A percentile compares a stretch with the other conserved stretches of the same genome.
Conservation (phyloP, 1,140 invertebrate species). For the Asobara japonica region DNA sequence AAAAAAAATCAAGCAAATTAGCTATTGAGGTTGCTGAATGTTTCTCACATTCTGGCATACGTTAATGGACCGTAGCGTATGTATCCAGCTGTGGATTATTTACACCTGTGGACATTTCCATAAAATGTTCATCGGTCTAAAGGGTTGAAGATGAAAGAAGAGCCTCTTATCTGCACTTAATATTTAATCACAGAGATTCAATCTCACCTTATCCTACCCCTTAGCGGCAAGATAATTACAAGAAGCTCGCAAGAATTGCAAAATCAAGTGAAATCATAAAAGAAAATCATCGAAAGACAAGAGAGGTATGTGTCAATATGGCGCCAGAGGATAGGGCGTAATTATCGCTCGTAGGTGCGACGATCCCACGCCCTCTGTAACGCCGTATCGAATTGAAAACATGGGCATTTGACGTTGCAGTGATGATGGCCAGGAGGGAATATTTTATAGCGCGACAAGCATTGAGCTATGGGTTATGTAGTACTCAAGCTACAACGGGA, state of each 20-base stretch:
- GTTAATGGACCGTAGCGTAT: not conserved
- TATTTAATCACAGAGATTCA: not conserved
- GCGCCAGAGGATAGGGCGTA: constrained; percentile 17
- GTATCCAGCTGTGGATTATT: too few relatives aligned
- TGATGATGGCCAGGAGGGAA: not conserved
- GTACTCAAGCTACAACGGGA: not conserved
- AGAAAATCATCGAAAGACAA: not conserved
- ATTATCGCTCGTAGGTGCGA: constrained; percentile 14
- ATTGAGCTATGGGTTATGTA: not conserved
- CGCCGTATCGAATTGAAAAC: not conserved
- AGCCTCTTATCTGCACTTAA: not conserved
- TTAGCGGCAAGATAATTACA: not conserved
- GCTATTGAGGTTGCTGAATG: not conserved
- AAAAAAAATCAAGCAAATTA: not conserved
- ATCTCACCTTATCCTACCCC: not conserved
- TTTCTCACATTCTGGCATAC: not conserved
- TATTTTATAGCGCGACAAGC: not conserved
- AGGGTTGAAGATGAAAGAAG: not conserved
- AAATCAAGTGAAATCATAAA: constrained; percentile 2
- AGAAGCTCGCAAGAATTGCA: not conserved
- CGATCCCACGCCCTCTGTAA: constrained; percentile 15
- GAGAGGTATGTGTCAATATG: constrained; percentile 12
- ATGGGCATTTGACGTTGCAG: not conserved
- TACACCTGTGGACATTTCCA: too few relatives aligned
- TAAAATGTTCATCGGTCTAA: too few relatives aligned